Base-by-base conservation (phyloP, 2,797 vertebrate species). In the Acanthurus lineatus region DNA sequence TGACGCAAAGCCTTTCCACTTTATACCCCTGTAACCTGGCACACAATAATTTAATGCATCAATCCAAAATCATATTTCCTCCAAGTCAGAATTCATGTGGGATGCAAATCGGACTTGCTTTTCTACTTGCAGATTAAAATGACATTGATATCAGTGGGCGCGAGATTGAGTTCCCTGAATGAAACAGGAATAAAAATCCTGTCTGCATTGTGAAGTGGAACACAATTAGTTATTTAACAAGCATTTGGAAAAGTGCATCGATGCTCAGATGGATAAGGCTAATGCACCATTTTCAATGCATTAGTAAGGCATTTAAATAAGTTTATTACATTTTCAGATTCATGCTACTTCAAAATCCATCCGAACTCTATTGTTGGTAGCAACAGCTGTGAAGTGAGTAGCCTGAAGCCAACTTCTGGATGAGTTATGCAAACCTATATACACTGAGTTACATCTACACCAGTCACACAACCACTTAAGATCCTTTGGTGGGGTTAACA, bases 21-120 rank as follows among this genome's bases (percentile, higher is more conserved):
- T 62, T 68, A 20, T 20, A 32, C 19, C 51, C 38, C 25, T 79
- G 25, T 58, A 79, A 76, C 87, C 75, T 40, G 69, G 25, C 65
- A 81, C 35, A 5, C 56, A 74, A 76, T 91, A 87, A 91, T 91
- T 91, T 77, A 82, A 88, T 88, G 38, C 73, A 90, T 89, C 83
- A 66, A 85, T 81, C 85, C 76, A 60, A 81, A 82, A 92, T 90
- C 88, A 82, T 44, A 89, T 89, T 92, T 85, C 83, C 84, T 85
- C 69, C 40, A 12, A 84, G 77, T 51, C 64, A 66, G 60, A 83
- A 89, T 84, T 89, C 65, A 81, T 58, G 76, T 65, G 35, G 62
- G 45, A 58, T 15, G 2, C 44, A 47, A 65, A 58, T 69, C 11
- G 51, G 74, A 86, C 82, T 57, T 53, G 35, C 42, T 25, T 75